Base-by-base conservation (phyloP, 2,113 vertebrate species). In the Chamaea fasciata region DNA sequence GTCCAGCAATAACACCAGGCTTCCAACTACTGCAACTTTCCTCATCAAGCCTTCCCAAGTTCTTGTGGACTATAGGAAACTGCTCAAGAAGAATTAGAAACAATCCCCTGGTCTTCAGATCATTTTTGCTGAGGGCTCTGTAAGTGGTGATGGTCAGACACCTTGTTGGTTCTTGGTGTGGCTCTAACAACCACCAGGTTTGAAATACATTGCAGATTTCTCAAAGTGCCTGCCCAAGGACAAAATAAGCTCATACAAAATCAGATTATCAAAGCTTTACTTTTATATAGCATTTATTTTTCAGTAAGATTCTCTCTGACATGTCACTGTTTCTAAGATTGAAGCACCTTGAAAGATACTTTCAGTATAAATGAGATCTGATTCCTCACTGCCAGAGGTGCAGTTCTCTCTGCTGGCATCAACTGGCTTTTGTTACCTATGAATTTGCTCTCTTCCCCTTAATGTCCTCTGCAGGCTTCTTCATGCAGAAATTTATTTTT, bases 201-300 rank as follows among this genome's bases (percentile, higher is more conserved):
- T 56, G 13, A 92, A 78, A 78, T 44, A 71, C 2, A 37, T 57
- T 60, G 8, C 2, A 6, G 28, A 6, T 78, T 75, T 78, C 77
- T 75, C 39, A 83, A 91, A 68, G 59, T 63, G 19, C 13, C 22
- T 64, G 12, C 15, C 55, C 52, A 41, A 87, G 27, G 52, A 63
- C 64, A 91, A 94, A 81, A 35, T 82, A 68, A 84, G n/a, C 30
- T 81, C 20, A 87, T 47, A n/a, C 31, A 64, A 87, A 83, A 81
- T 47, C 55, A 79, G 24, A 63, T 88, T 80, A 89, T 19, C 23
- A 52, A 81, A 79, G 12, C 5, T 71, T 82, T 60, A 22, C 8
- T 56, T 84, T 85, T 28, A 44, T 28, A 17, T 19, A 60, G 15
- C 13, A 37, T 64, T 82, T 69, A 19, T 57, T 76, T 91, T 87